Base-by-base conservation (phyloP, 2,113 vertebrate species). In the Thymallus thymallus region DNA sequence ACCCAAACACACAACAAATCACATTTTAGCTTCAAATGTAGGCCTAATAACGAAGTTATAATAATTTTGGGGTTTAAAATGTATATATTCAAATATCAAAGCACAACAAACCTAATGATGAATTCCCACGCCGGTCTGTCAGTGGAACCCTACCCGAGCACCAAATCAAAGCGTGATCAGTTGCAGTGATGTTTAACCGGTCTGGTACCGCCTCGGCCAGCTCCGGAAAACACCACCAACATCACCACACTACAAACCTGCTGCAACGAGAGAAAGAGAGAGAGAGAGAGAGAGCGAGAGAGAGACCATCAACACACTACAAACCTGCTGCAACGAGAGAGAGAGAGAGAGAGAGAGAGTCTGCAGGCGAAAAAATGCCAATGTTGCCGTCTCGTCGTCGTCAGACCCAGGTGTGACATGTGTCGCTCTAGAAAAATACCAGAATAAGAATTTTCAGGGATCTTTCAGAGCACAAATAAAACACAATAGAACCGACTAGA, bases 91-190 rank as follows among this genome's bases (percentile, higher is more conserved):
- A 48, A 48, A 80, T 74, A 73, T 72, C 63, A 60, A 56, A 30
- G 62, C 76, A 14, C 16, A 18, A 86, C 86, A 81, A 84, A 91
- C 88, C 84, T 82, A 51, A 75, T 61, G 41, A 83, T 64, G 63
- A 48, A 23, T 80, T 80, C 80, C 82, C 83, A 61, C 75, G 73
- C 63, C 63, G 72, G 45, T 68, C 72, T 62, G 46, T 75, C 64
- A 75, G n/a, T 64, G n/a, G 56, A 51, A 16, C 48, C 16, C 48
- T 14, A 5, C 16, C 16, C 48, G 48, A 74, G 69, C 46, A 51
- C 48, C 58, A 63, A 71, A 46, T 60, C 78, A 76, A 69, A 69
- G 75, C 75, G 69, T 77, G 68, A 71, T 72, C 84, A 64, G 20
- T 70, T 68, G 62, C 67, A 35, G 61, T 23, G 23, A 16, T 65